These are phyloP conservation scores for Andricus quercusramuli DNA, from an alignment of 2,888 invertebrate genomes.

Conservation along the genomic window DNA sequence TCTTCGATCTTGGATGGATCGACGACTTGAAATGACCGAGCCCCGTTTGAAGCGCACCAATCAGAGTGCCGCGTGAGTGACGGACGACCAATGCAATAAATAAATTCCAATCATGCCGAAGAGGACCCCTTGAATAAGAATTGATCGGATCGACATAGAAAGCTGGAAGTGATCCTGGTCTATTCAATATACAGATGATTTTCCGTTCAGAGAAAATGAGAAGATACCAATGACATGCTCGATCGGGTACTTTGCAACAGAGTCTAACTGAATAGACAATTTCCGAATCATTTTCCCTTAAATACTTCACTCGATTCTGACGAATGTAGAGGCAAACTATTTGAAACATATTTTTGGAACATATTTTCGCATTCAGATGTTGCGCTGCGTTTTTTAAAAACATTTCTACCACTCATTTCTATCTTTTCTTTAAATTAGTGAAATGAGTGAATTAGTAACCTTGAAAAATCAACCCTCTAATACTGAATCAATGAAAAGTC, in stretches of 20 bases:
- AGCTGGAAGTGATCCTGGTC: constrained; percentile 66
- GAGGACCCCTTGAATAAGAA: constrained; percentile 19
- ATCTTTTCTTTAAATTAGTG: too few species aligned
- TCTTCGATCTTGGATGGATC: constrained; percentile 24
- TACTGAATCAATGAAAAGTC: too few species aligned
- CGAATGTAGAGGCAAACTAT: constrained; percentile 37
- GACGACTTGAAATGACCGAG: constrained; percentile 7
- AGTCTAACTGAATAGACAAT: not conserved
- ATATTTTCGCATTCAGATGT: not conserved
- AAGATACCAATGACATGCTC: constrained; percentile 7
- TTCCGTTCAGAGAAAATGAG: constrained; percentile 10
- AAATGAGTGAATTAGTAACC: too few species aligned
- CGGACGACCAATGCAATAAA: constrained; percentile 72
- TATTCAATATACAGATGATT: constrained; percentile 57
- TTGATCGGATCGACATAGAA: constrained; percentile 57
- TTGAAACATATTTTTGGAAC: constrained; percentile 42
- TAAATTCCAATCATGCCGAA: constrained; percentile 45
- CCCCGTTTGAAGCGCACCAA: constrained; percentile 57
- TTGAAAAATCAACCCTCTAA: too few species aligned
- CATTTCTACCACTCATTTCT: too few species aligned
- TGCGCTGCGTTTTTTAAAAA: too few species aligned
- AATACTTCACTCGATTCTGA: constrained; percentile 5
- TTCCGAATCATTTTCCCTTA: not conserved
- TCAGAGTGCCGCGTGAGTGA: constrained; percentile 67
- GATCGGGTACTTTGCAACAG: not conserved